These are phyloP conservation scores for Babyrousa celebensis DNA, from an alignment of 2,797 vertebrate genomes.

Conservation along the genomic window DNA sequence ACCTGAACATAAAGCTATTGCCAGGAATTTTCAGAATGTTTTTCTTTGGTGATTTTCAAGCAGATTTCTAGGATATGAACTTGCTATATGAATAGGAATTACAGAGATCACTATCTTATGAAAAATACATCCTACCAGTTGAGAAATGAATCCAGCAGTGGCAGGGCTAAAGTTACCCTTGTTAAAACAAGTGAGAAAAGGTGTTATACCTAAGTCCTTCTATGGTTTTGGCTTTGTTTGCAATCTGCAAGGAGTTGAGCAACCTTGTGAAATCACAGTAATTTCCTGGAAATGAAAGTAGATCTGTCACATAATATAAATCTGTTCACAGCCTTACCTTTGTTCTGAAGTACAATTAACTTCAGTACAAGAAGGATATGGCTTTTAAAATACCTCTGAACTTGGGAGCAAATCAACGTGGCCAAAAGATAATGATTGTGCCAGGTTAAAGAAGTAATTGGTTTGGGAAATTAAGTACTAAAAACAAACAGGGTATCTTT, in stretches of 20 bases:
- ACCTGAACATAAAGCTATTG: constrained; percentile 31
- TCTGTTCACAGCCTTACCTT: constrained; percentile 30
- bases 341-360: not conserved
- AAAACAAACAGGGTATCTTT: not conserved
- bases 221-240: constrained; percentile 1
- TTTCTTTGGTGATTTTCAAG: constrained; percentile 54
- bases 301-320: not conserved
- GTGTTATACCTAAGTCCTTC: not conserved
- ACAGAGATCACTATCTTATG: constrained; percentile 78
- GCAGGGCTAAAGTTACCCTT: not conserved
- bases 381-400: constrained; percentile 57
- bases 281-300: constrained; percentile 65
- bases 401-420: not conserved
- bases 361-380: not conserved
- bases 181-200: constrained; percentile 30
- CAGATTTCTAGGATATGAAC: constrained; percentile 68
- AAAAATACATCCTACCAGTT: constrained; percentile 78
- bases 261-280: constrained; percentile 27
- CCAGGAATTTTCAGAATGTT: constrained; percentile 56
- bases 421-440: not conserved
- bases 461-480: constrained; percentile 45
- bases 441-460: constrained; percentile 17
- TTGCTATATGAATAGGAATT: constrained; percentile 71
- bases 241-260: not conserved
- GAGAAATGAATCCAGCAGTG: constrained; percentile 49